Conservation (phyloP, 1,140 invertebrate species). For the Temnothorax curvispinosus region DNA sequence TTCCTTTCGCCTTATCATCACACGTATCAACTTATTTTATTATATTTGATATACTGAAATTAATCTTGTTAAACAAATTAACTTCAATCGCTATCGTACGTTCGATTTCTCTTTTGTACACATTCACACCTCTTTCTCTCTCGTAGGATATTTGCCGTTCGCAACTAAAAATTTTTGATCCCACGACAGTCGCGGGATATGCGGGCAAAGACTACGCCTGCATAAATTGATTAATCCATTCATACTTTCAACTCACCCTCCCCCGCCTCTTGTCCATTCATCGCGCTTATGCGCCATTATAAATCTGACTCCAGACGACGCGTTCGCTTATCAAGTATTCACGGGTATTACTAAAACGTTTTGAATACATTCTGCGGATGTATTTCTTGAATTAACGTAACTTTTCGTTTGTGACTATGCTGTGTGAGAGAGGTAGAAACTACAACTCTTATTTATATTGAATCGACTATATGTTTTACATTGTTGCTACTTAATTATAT, state of each 20-base stretch:
- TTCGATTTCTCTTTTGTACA: neutral
- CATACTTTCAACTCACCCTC: conserved; percentile 64
- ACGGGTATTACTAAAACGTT: conserved; percentile 16
- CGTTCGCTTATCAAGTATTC: conserved; percentile 35
- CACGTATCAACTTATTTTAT: neutral
- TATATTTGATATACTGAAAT: neutral
- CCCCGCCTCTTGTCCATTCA: conserved; percentile 63
- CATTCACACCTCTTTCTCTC: conserved; percentile 14
- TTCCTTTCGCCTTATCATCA: neutral
- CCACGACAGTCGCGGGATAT: conserved; percentile 32
- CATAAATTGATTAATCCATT: conserved; percentile 73
- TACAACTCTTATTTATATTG: neutral
- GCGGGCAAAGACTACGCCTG: conserved; percentile 67
- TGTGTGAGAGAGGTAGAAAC: neutral
- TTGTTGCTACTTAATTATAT: neutral
- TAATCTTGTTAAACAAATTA: neutral
- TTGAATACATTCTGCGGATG: neutral
- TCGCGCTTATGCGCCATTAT: conserved; percentile 52
- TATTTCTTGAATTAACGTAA: neutral
- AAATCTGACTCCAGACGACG: conserved; percentile 17
- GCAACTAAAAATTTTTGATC: conserved; percentile 60
- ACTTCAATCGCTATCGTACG: neutral
- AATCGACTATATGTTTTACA: neutral
- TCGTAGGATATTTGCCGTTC: conserved; percentile 26
- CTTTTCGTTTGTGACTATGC: too few relatives aligned